A percentile compares a stretch with the other conserved stretches of the same genome.
Evolutionary conservation across 35 echinoderm and acorn worm genomes (phyloP).

Genomic region (Patiria miniata): DNA sequence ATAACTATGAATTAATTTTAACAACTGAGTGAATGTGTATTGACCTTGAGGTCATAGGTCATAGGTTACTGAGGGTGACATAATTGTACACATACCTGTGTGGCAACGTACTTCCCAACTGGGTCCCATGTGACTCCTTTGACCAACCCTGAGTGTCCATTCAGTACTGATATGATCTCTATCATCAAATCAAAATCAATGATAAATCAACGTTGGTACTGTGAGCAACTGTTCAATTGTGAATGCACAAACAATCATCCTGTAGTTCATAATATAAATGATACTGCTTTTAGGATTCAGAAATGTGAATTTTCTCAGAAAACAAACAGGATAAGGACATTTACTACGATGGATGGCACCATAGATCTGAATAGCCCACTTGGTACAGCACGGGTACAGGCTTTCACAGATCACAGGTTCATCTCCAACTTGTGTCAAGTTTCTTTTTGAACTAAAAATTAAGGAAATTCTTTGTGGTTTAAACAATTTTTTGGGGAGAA

Average conservation of each 20-base stretch:
- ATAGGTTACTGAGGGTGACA: neutral
- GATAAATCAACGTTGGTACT: neutral
- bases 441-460: too few species aligned
- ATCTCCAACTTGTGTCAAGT: too few species aligned
- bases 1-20: too few species aligned
- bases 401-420: too few species aligned
- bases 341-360: too few species aligned
- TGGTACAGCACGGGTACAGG: too few species aligned
- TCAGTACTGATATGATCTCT: constrained; percentile 77
- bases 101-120: constrained; percentile 94
- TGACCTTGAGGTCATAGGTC: neutral
- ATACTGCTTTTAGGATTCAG: too few species aligned
- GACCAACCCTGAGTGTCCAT: constrained; percentile 92
- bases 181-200: constrained; percentile 26
- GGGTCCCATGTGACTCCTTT: constrained; percentile 99
- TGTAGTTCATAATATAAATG: too few species aligned
- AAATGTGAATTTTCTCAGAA: too few species aligned
- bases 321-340: too few species aligned
- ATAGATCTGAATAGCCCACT: too few species aligned
- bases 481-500: neutral
- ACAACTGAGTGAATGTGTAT: too few species aligned
- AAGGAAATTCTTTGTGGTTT: neutral
- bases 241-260: constrained; percentile 10
- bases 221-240: neutral
- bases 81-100: constrained; percentile 66